Percentiles rank a stretch among this genome's conserved stretches.
phyloP scores from a whole-genome alignment of 2,888 invertebrate species.

The Eulithis prunata region DNA sequence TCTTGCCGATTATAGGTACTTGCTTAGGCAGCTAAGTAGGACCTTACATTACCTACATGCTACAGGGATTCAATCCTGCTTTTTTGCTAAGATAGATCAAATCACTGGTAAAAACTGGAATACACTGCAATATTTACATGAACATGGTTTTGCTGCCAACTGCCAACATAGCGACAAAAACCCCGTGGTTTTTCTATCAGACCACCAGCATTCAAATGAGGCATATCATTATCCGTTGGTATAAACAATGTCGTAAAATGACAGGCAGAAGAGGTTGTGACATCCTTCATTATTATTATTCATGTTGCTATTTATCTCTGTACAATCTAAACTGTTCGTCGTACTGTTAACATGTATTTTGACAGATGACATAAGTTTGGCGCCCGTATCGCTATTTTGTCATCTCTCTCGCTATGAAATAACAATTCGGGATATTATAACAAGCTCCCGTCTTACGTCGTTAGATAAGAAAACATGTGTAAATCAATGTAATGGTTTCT shows the following conservation, averaged over 20 bases:
- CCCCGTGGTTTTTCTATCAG: slow-evolving; percentile 59
- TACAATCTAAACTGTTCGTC: slow-evolving; percentile 48
- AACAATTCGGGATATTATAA: slow-evolving; percentile 79
- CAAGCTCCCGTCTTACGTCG: slow-evolving; percentile 82
- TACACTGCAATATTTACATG: slow-evolving; percentile 30
- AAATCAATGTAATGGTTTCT: slow-evolving; percentile 69
- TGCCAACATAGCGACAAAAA: slow-evolving; percentile 53
- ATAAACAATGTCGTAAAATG: slow-evolving; percentile 81
- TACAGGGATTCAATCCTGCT: too few species aligned
- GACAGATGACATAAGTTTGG: slow-evolving; percentile 84
- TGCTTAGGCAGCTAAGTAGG: too few species aligned
- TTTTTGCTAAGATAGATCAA: neutral
- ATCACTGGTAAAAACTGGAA: slow-evolving; percentile 7
- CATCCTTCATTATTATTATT: slow-evolving; percentile 53
- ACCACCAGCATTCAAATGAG: slow-evolving; percentile 81
- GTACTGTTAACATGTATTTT: slow-evolving; percentile 83
- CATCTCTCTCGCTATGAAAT: slow-evolving; percentile 73
- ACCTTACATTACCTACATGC: too few species aligned
- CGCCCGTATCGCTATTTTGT: slow-evolving; percentile 70
- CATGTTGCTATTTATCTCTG: slow-evolving; percentile 35
- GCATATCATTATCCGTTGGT: slow-evolving; percentile 74
- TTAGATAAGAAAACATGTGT: slow-evolving; percentile 67
- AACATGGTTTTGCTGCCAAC: slow-evolving; percentile 28
- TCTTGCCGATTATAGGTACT: neutral
- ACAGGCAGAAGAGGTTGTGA: slow-evolving; percentile 75